Evolutionary conservation across 2,113 vertebrate genomes (phyloP), one percentile per base, ranked within the genome.

Genomic region (Sapajus apella): DNA sequence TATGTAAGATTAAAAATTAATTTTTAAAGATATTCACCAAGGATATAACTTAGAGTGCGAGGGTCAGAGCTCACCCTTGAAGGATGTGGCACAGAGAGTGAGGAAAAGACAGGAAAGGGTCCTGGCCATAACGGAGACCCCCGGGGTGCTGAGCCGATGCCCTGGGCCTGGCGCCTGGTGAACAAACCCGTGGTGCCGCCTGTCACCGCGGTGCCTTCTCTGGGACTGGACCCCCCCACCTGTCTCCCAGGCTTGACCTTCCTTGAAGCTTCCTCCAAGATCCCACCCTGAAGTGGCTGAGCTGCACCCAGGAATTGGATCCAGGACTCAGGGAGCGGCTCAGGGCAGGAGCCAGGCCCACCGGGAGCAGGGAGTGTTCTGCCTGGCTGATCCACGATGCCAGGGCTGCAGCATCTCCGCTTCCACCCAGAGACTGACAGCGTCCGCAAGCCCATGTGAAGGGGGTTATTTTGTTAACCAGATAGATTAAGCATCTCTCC

Each of bases 381-480:
- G 95, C 82, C 76, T 17, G 13, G 30, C 94, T 50, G 84, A 64
- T 37, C 72, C 30, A 6, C 8, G 32, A 75, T 9, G 72, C 68
- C 50, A 13, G 56, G 90, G 80, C 61, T 4, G 45, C 52, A 8
- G 90, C 11, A 1, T 25, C 64, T 87, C 83, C 0, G 21, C 90
- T 87, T 79, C 91, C 3, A 0, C 80, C 87, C 52, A 6, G 86
- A 40, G 8, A 96, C n/a, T 88, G 88, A 96, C 92, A 80, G 95
- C 0, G 6, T 58, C 90, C 56, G 3, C 1, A 4, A 47, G 90
- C 90, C 95, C 58, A 1, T 79, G 68, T 58, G 27, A 97, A 79
- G 87, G 92, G 92, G 92, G 93, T 97, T 97, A 96, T 98, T 97
- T 98, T 97, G 97, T 96, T 98, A 97, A 97, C 97, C 96, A 95